phyloP scores from a whole-genome alignment of 1,140 invertebrate species.

The Meloidogyne exigua region DNA sequence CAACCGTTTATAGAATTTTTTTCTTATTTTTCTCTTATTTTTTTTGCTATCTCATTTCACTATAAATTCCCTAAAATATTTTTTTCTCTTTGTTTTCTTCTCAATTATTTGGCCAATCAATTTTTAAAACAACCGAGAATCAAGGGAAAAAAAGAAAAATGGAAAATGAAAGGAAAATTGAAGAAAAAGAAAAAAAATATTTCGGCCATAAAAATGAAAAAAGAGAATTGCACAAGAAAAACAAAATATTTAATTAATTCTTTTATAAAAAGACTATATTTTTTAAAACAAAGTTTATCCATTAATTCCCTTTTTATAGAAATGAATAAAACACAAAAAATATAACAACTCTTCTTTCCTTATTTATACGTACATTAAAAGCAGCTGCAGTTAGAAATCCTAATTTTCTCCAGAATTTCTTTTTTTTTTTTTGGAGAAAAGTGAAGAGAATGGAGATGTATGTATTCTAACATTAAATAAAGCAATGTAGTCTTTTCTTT shows the following conservation, averaged over 20 bases:
- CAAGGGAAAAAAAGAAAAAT: neutral
- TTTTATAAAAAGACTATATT: too few relatives aligned
- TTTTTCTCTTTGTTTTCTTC: neutral
- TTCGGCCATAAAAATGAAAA: neutral
- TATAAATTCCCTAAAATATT: neutral
- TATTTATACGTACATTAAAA: too few relatives aligned
- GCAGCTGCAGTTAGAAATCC: too few relatives aligned
- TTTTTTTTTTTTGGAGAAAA: too few relatives aligned
- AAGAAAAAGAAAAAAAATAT: neutral
- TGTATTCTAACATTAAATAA: too few relatives aligned
- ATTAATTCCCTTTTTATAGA: too few relatives aligned
- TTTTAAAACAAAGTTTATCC: too few relatives aligned
- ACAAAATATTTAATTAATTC: too few relatives aligned
- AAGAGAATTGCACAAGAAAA: neutral
- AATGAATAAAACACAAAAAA: too few relatives aligned
- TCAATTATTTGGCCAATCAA: neutral
- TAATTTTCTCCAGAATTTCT: too few relatives aligned
- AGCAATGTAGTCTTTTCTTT: neutral
- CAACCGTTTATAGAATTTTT: neutral
- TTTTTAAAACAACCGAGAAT: neutral
- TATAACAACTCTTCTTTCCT: too few relatives aligned
- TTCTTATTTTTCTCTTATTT: neutral
- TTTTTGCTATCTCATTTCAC: neutral
- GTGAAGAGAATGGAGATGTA: too few relatives aligned
- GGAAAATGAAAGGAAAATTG: neutral